These are phyloP conservation scores for Diplodus sargus DNA, from an alignment of 2,797 vertebrate genomes.

Conservation along the genomic window DNA sequence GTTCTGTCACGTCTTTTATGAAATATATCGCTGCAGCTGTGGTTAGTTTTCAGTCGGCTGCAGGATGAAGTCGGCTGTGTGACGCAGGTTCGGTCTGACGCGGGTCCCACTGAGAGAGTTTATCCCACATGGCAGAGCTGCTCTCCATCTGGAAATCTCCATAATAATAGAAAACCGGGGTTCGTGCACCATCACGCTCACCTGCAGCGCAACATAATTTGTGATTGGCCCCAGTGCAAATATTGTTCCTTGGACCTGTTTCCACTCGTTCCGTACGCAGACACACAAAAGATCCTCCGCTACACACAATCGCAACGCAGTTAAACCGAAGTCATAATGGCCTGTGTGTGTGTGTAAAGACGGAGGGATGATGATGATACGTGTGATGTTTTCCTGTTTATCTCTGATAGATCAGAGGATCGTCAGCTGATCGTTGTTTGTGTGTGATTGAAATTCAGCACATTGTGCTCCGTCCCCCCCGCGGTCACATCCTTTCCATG, in stretches of 20 bases:
- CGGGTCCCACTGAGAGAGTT: slow-evolving; percentile 31
- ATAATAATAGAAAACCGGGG: slow-evolving; percentile 39
- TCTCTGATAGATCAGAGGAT: slow-evolving; percentile 8
- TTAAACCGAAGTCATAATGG: too few species aligned
- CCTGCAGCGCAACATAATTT: not conserved
- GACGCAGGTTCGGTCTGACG: slow-evolving; percentile 20
- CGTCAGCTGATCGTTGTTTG: slow-evolving; percentile 12
- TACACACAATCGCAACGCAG: too few species aligned
- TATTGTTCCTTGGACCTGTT: too few species aligned
- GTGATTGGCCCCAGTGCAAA: too few species aligned
- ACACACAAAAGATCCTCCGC: too few species aligned
- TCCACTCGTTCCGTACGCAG: too few species aligned
- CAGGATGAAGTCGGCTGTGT: slow-evolving; percentile 10
- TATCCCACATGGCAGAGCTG: slow-evolving; percentile 39
- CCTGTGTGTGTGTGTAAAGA: not conserved
- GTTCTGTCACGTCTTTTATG: not conserved
- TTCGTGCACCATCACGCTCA: slow-evolving; percentile 14
- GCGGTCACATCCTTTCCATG: slow-evolving; percentile 23
- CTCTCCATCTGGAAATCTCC: slow-evolving; percentile 54
- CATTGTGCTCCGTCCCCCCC: not conserved
- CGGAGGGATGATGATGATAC: not conserved
- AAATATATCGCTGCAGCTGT: slow-evolving; percentile 4
- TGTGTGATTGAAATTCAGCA: slow-evolving; percentile 31
- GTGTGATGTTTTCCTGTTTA: not conserved
- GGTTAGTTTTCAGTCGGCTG: slow-evolving; percentile 3